Percentiles rank a stretch among this genome's conserved stretches.
Conservation (phyloP, 2,888 invertebrate species). For the Epirrita christyi region DNA sequence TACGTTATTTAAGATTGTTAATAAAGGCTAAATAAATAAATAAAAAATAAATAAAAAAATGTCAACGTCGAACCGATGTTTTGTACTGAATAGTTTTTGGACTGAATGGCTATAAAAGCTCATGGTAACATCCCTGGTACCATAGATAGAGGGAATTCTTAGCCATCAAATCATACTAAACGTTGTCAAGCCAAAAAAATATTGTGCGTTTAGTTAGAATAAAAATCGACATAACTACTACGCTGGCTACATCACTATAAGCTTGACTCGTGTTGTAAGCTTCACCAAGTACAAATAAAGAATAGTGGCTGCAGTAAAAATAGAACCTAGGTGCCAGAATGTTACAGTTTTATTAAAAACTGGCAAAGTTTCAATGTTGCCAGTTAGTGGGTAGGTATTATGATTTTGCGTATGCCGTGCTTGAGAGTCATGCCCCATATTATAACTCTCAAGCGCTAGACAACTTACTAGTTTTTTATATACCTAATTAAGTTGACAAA, state of each 20-base stretch:
- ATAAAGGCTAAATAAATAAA: too few species aligned
- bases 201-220: too few species aligned
- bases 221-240: constrained; percentile 21
- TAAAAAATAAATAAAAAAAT: too few species aligned
- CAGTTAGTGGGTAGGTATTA: constrained; percentile 13
- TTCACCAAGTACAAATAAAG: constrained; percentile 72
- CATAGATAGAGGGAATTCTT: too few species aligned
- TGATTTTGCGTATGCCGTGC: constrained; percentile 21
- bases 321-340: constrained; percentile 55
- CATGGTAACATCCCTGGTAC: too few species aligned
- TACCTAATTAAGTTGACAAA: too few species aligned
- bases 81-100: too few species aligned
- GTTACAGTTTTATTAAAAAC: constrained; percentile 76
- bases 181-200: too few species aligned
- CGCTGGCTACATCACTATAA: constrained; percentile 44
- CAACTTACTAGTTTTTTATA: neutral
- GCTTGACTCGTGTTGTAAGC: constrained; percentile 59
- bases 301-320: constrained; percentile 71
- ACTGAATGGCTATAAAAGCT: too few species aligned
- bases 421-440: neutral
- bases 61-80: too few species aligned
- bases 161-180: too few species aligned
- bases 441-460: constrained; percentile 8
- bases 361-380: constrained; percentile 23
- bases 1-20: too few species aligned